Base-by-base conservation (phyloP, 2,888 invertebrate genomes). In the Matsumyia berberina region DNA sequence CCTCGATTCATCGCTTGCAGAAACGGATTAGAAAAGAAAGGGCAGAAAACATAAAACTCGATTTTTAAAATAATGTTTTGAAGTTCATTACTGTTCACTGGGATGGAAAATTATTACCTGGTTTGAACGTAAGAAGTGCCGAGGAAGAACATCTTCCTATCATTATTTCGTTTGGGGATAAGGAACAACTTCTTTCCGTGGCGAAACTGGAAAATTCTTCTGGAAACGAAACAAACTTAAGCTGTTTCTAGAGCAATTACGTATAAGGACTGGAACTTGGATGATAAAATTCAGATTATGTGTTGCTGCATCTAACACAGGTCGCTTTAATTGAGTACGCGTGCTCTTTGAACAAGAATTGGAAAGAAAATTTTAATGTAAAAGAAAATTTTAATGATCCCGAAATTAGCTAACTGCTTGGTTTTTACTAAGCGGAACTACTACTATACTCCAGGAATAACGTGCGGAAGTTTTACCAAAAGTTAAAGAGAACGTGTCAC, bases 41-140 rank as follows among this genome's bases (percentile, higher is more conserved):
- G 11, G 88, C 89, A 35, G 86, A 88, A 87, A 46, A 87, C 17
- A 90, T n/a, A n/a, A n/a, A n/a, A n/a, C n/a, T n/a, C n/a, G n/a
- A n/a, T n/a, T n/a, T n/a, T 89, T 87, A 88, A 89, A 88, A 0
- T 37, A n/a, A 87, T 24, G 24, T 24, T 1, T 4, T 4, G 1
- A 4, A 24, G 4, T 1, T 24, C 24, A 4, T 24, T 3, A 24
- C 4, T 24, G 24, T 24, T 24, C 1, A 24, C 24, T 24, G 24
- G 24, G 24, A 24, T 24, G 24, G 24, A 4, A 24, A 24, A 24
- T 24, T 4, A 4, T 4, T 24, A 24, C 24, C 24, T 24, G 24
- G 24, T 4, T 4, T 24, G 4, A 24, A 1, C 4, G 24, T 24
- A 24, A 24, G 24, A 24, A 24, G 24, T 4, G 1, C 24, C 24